phyloP scores from a whole-genome alignment of 2,888 invertebrate genomes.

The Glaucopsyche alexis region DNA sequence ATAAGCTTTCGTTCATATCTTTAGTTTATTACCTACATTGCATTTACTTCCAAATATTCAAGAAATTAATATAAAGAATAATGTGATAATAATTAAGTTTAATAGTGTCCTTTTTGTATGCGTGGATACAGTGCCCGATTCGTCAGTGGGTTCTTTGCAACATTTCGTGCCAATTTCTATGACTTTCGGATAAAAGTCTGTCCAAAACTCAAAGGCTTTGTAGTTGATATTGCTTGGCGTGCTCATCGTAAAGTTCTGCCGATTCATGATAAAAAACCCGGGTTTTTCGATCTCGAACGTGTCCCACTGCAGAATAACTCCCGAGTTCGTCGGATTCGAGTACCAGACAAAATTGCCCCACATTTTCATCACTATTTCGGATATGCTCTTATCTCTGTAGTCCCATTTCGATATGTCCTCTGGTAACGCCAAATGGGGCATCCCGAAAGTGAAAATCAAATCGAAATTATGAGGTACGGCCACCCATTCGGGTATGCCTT shows the following conservation, averaged over 20 bases:
- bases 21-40: constrained; percentile 4
- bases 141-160: constrained; percentile 81
- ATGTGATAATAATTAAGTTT: constrained; percentile 52
- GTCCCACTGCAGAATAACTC: constrained; percentile 88
- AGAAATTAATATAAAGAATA: constrained; percentile 54
- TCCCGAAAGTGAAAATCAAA: constrained; percentile 89
- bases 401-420: constrained; percentile 85
- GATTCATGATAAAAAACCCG: constrained; percentile 86
- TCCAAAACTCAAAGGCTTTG: constrained; percentile 90
- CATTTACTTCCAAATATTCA: constrained; percentile 43
- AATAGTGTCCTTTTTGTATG: constrained; percentile 46
- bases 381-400: constrained; percentile 86
- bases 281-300: constrained; percentile 83
- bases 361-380: constrained; percentile 89
- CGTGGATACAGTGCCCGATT: constrained; percentile 58
- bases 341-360: constrained; percentile 89
- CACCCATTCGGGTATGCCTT: constrained; percentile 87
- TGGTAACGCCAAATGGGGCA: constrained; percentile 85
- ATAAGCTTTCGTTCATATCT: constrained; percentile 45
- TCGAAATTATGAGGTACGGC: constrained; percentile 91
- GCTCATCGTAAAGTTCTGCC: constrained; percentile 87
- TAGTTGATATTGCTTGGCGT: constrained; percentile 84
- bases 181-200: constrained; percentile 89
- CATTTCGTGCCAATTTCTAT: constrained; percentile 86
- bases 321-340: constrained; percentile 85